phyloP scores from a whole-genome alignment of 2,888 invertebrate species.

The Craniophora ligustri region DNA sequence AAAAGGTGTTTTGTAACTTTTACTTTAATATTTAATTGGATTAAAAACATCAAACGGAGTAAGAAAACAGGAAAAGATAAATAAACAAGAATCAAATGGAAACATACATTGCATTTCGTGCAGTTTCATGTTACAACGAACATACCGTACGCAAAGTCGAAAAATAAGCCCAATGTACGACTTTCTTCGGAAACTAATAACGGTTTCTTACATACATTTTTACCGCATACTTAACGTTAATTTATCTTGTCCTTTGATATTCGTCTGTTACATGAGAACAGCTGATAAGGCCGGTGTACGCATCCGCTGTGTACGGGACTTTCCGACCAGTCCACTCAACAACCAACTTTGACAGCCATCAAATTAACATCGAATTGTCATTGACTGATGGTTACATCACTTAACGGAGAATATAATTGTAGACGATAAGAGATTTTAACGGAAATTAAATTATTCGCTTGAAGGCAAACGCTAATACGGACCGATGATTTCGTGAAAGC shows the following conservation, averaged over 20 bases:
- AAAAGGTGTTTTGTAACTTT: too few species aligned
- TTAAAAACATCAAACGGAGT: slow-evolving; percentile 21
- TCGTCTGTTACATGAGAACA: slow-evolving; percentile 42
- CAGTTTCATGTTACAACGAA: slow-evolving; percentile 61
- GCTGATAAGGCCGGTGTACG: slow-evolving; percentile 56
- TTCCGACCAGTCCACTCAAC: slow-evolving; percentile 58
- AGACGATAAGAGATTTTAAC: slow-evolving; percentile 72
- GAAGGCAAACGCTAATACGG: slow-evolving; percentile 53
- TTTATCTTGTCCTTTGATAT: slow-evolving; percentile 42
- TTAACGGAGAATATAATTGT: slow-evolving; percentile 71
- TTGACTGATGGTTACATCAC: slow-evolving; percentile 71
- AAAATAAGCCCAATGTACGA: slow-evolving; percentile 54
- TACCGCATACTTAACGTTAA: slow-evolving; percentile 34
- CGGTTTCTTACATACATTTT: slow-evolving; percentile 32
- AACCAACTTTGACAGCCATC: slow-evolving; percentile 71
- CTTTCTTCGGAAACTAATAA: slow-evolving; percentile 26
- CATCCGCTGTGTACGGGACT: slow-evolving; percentile 57
- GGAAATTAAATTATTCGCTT: slow-evolving; percentile 74
- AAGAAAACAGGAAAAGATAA: slow-evolving; percentile 55
- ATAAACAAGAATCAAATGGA: slow-evolving; percentile 57
- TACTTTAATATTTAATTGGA: slow-evolving; percentile 13
- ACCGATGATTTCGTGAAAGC: slow-evolving; percentile 57
- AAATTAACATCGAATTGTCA: slow-evolving; percentile 81
- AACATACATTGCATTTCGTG: slow-evolving; percentile 51
- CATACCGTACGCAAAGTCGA: slow-evolving; percentile 44